Evolutionary conservation across 2,113 vertebrate genomes (phyloP).

Genomic region (Melanostigma gelatinosum): DNA sequence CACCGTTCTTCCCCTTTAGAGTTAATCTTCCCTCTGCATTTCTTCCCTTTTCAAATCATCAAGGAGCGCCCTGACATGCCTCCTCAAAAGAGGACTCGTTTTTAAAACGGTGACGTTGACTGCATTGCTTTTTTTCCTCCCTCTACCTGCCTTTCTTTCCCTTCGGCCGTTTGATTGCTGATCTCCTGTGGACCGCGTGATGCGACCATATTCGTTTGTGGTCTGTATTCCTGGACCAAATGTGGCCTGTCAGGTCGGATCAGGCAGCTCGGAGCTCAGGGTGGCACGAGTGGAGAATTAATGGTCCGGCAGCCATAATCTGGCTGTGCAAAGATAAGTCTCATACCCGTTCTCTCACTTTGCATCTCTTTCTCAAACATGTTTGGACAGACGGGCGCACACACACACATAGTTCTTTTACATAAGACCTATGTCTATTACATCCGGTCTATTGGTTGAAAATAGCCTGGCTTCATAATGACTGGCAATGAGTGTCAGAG

Average conservation of each 20-base stretch:
- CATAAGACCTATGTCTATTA: not conserved
- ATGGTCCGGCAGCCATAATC: slow-evolving; percentile 63
- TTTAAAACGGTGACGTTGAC: not conserved
- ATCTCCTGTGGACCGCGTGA: slow-evolving; percentile 24
- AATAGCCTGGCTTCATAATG: slow-evolving; percentile 30
- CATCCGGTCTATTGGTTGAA: slow-evolving; percentile 9
- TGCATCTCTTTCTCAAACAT: slow-evolving; percentile 36
- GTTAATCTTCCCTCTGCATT: not conserved
- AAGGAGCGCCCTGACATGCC: not conserved
- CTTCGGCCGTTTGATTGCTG: slow-evolving; percentile 24
- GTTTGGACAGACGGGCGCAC: slow-evolving; percentile 22
- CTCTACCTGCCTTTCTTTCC: slow-evolving; percentile 15
- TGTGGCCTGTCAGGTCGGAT: slow-evolving; percentile 54
- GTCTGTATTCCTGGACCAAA: slow-evolving; percentile 54
- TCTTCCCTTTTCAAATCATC: slow-evolving; percentile 9
- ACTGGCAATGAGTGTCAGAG: slow-evolving; percentile 37
- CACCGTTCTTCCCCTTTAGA: not conserved
- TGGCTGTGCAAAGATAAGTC: slow-evolving; percentile 54
- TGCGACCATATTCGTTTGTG: slow-evolving; percentile 41
- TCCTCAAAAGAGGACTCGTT: not conserved
- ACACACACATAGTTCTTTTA: slow-evolving; percentile 15
- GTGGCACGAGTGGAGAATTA: slow-evolving; percentile 49
- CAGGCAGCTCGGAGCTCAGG: slow-evolving; percentile 48
- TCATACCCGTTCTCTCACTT: slow-evolving; percentile 36
- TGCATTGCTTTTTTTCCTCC: not conserved